A percentile compares a stretch with the other conserved stretches of the same genome.
These are phyloP conservation scores for Melipona bicolor DNA, from an alignment of 2,888 invertebrate species.

Conservation along the genomic window DNA sequence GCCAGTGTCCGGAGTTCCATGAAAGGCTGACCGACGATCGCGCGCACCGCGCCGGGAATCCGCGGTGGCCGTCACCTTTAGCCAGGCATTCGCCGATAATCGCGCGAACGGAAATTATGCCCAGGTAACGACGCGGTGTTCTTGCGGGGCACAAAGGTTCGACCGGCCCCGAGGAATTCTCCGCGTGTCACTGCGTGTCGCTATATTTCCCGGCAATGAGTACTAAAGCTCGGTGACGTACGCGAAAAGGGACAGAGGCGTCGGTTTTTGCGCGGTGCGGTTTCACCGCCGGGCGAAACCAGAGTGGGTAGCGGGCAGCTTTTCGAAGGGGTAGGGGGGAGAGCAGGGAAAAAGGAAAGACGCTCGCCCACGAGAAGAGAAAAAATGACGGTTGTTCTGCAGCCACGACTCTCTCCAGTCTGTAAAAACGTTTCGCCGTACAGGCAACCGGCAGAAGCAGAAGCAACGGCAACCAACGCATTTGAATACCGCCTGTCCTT, in stretches of 20 bases:
- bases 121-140: constrained; percentile 58
- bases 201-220: constrained; percentile 73
- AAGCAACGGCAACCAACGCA: constrained; percentile 69
- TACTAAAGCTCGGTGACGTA: constrained; percentile 72
- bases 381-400: constrained; percentile 71
- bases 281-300: constrained; percentile 23
- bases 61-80: constrained; percentile 36
- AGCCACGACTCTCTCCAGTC: constrained; percentile 66
- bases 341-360: constrained; percentile 40
- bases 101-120: constrained; percentile 61
- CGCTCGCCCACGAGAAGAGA: constrained; percentile 47
- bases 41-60: constrained; percentile 18
- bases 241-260: constrained; percentile 51
- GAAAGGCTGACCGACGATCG: not conserved
- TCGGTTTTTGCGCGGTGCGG: constrained; percentile 50
- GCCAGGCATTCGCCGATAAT: constrained; percentile 55
- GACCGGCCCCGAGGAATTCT: constrained; percentile 53
- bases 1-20: not conserved
- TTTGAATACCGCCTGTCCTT: constrained; percentile 79
- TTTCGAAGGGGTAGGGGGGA: constrained; percentile 33
- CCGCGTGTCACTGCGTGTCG: constrained; percentile 60
- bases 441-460: constrained; percentile 61
- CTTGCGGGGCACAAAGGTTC: constrained; percentile 36
- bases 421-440: constrained; percentile 72
- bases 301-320: not conserved